Base-by-base conservation (phyloP, 2,888 invertebrate species). In the Zhengitettix transpicula region DNA sequence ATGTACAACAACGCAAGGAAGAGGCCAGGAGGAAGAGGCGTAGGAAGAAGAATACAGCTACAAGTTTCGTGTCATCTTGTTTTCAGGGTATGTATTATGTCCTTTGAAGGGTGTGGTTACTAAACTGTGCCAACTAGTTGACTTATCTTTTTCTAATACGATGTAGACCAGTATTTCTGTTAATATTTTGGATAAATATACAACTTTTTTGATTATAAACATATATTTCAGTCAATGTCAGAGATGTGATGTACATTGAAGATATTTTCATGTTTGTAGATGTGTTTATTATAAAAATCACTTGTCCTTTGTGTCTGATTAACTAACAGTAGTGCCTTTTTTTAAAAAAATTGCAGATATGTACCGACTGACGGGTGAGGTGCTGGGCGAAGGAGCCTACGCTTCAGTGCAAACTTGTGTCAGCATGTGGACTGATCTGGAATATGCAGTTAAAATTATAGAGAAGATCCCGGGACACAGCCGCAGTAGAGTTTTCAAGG, bases 361-460 rank as follows among this genome's bases (percentile, higher is more conserved):
- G 70, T 98, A 97, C 79, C 87, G 88, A 76, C 78, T 96, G 70
- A 95, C 94, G 62, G 95, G 95, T 64, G 96, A 97, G 76, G 85
- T 94, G 68, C 81, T 98, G 70, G 98, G 98, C 67, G 89, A 92
- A 75, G 98, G 98, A 66, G 95, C 97, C 61, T 96, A 95, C 75
- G 96, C 95, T 63, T 90, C 92, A 67, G 97, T 97, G 62, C 89
- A 90, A 74, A 92, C 95, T 10, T 96, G 94, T 77, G 83, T 89
- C 66, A 91, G 91, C 74, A 84, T 89, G 70, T 87, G 88, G 76
- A 95, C 92, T 65, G 89, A 89, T 67, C 82, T 88, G 74, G 96
- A 97, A 77, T 97, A 87, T 75, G 98, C 98, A 63, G 98, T 98
- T 65, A 98, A 98, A 81, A 89, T 94, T 70, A 95, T 96, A 71